Conservation (phyloP, 2,113 vertebrate species). For the Martes martes region DNA sequence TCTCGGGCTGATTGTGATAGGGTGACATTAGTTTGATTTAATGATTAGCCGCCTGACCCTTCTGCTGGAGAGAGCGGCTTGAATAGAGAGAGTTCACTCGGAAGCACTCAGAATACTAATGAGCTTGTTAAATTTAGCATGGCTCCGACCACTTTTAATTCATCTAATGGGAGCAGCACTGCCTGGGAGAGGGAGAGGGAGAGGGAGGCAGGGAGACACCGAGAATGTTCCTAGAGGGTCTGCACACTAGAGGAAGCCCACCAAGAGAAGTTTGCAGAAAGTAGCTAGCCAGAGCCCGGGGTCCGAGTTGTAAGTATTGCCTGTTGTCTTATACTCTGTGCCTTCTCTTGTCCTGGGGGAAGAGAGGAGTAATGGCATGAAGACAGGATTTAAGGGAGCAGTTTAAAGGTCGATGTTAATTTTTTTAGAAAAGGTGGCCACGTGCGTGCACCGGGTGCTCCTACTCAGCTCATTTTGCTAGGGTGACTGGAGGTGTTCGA, state of each 20-base stretch:
- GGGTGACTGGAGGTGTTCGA: neutral
- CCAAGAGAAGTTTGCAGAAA: constrained; percentile 67
- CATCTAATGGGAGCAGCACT: constrained; percentile 85
- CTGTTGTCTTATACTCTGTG: neutral
- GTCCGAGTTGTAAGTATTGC: constrained; percentile 84
- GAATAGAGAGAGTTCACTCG: constrained; percentile 89
- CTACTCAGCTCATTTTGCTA: neutral
- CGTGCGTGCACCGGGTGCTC: neutral
- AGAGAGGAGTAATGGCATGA: neutral
- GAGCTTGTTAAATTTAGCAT: constrained; percentile 92
- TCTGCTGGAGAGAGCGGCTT: constrained; percentile 86
- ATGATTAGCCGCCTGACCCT: constrained; percentile 95
- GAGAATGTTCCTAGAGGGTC: constrained; percentile 60
- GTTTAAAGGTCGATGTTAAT: neutral
- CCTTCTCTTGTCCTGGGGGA: constrained; percentile 13
- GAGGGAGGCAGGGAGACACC: constrained; percentile 18
- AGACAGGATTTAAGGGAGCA: neutral
- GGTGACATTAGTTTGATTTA: constrained; percentile 96
- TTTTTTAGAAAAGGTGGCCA: neutral
- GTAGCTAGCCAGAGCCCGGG: constrained; percentile 72
- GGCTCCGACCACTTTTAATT: constrained; percentile 89
- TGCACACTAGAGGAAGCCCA: constrained; percentile 51
- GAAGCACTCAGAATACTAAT: constrained; percentile 89
- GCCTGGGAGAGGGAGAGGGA: constrained; percentile 75
- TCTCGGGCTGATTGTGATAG: constrained; percentile 85